Conservation (phyloP, 1,140 invertebrate species). For the Drosophila paulistorum region DNA sequence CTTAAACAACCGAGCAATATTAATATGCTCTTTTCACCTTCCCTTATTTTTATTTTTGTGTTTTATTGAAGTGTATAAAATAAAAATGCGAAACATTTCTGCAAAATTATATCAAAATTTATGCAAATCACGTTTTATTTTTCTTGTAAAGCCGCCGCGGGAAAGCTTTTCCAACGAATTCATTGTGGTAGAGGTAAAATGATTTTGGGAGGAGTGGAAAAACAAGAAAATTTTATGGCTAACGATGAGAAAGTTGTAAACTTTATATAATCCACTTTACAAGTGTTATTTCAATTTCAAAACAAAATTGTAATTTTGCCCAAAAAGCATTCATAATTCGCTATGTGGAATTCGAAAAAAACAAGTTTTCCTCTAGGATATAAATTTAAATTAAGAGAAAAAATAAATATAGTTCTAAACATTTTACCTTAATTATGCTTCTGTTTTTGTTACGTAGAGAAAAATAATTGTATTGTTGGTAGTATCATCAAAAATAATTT, state of each 20-base stretch:
- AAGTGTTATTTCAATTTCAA: constrained; percentile 11
- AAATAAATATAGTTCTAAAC: too few species aligned
- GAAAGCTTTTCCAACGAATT: constrained; percentile 1
- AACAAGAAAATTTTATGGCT: constrained; percentile 20
- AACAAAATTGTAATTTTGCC: neutral
- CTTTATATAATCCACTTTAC: constrained; percentile 9
- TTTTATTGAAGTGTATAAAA: constrained; percentile 1
- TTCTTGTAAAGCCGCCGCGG: constrained; percentile 24
- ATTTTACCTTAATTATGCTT: too few species aligned
- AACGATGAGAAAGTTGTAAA: constrained; percentile 1
- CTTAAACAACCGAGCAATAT: too few species aligned
- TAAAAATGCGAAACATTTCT: neutral
- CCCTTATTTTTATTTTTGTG: neutral
- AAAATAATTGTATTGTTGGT: too few species aligned
- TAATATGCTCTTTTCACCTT: constrained; percentile 4
- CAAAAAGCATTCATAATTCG: too few species aligned
- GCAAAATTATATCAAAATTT: constrained; percentile 30
- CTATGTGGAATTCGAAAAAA: too few species aligned
- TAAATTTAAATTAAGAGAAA: too few species aligned
- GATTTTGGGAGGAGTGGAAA: neutral
- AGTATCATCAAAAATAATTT: too few species aligned
- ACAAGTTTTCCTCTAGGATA: too few species aligned
- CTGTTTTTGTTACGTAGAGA: too few species aligned
- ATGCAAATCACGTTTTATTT: constrained; percentile 55
- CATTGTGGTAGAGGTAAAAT: constrained; percentile 37